Base-by-base conservation (phyloP, 2,797 vertebrate species). In the Phataginus tricuspis region DNA sequence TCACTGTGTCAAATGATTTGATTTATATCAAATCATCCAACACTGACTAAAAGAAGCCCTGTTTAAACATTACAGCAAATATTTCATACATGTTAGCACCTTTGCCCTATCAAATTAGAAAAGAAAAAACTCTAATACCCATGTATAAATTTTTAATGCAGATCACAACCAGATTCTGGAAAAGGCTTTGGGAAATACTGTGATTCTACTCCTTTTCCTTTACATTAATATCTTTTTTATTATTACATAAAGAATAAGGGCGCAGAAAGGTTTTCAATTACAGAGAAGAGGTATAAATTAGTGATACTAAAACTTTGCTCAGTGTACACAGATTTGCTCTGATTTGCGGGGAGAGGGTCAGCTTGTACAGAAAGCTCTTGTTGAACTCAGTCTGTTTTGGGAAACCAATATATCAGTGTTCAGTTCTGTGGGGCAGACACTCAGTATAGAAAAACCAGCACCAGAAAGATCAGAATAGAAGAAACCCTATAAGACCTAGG, bases 181-280 rank as follows among this genome's bases (percentile, higher is more conserved):
- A 90, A 83, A 72, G 29, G 9, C 59, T 97, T 61, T 79, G n/a
- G 72, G 78, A 96, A 88, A 71, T 68, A 8, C 18, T 39, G 9
- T 29, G 90, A 75, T n/a, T 74, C 61, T 85, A 45, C 21, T 68
- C 16, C 49, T 84, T 96, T 75, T 79, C 63, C n/a, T 96, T 57
- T 51, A 34, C 4, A 25, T 74, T 45, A 34, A 9, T 49, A 90
- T 18, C 42, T 79, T 94, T 91, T 92, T 79, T 16, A 90, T 69
- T 87, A 55, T 74, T 74, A 34, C 16, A 12, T 23, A 90, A 86
- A 51, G 42, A 89, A 68, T 27, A 27, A 51, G 37, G 23, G n/a
- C 15, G 8, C 69, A 90, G 49, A 90, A 34, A 34, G 57, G 23
- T 14, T 96, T 64, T 57, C 16, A 59, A 34, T 69, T 34, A 49